phyloP scores from a whole-genome alignment of 2,797 vertebrate species.

The Typhlichthys subterraneus region DNA sequence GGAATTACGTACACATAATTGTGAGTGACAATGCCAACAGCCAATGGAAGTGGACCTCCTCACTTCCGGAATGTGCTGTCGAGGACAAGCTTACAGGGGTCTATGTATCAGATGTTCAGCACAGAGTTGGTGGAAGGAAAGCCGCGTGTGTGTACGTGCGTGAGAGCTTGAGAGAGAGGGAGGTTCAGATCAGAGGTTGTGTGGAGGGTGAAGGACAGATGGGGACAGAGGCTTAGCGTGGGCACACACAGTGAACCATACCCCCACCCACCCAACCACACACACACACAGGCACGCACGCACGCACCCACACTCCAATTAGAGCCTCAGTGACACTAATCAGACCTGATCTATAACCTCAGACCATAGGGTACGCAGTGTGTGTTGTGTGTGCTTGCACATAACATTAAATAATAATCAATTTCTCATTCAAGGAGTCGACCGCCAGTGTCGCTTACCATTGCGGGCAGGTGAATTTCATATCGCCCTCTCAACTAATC shows the following conservation, averaged over 20 bases:
- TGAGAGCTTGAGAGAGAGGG: not conserved
- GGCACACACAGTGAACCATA: no score
- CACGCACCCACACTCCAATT: constrained; percentile 50
- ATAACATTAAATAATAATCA: not conserved
- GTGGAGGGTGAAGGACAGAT: constrained; percentile 37
- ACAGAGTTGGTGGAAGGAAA: not conserved
- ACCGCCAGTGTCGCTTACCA: not conserved
- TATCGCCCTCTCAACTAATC: not conserved
- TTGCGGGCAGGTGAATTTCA: not conserved
- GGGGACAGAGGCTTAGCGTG: constrained; percentile 49
- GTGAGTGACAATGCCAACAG: no score
- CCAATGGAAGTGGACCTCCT: no score
- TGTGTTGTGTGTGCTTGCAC: constrained; percentile 4
- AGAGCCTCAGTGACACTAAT: constrained; percentile 68
- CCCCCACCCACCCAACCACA: constrained; percentile 43
- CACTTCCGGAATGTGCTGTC: no score
- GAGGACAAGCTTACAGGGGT: no score
- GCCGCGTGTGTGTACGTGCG: not conserved
- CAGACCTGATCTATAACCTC: constrained; percentile 69
- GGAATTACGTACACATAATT: no score
- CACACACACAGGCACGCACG: constrained; percentile 51
- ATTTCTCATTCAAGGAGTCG: no score
- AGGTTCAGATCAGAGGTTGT: constrained; percentile 26
- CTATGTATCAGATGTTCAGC: no score
- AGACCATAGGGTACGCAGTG: constrained; percentile 42